phyloP scores from a whole-genome alignment of 1,140 invertebrate genomes.

The Drosophila burlai region DNA sequence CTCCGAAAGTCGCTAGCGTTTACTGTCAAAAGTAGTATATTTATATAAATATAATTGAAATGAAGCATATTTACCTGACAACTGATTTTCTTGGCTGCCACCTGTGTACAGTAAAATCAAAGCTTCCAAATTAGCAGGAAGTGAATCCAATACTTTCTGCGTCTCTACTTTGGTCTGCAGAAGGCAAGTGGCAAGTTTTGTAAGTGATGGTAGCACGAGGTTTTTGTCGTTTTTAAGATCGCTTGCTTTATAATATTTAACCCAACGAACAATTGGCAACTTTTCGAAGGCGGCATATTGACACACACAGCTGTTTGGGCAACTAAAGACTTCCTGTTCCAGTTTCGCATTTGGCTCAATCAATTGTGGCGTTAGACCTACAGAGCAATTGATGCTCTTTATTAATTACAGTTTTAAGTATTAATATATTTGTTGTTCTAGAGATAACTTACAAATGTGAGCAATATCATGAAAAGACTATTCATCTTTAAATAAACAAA shows the following conservation, averaged over 20 bases:
- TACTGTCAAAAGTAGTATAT: slow-evolving; percentile 68
- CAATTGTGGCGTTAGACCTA: not conserved
- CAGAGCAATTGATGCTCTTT: slow-evolving; percentile 14
- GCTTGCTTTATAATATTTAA: slow-evolving; percentile 71
- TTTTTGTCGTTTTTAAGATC: slow-evolving; percentile 43
- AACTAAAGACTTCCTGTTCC: slow-evolving; percentile 62
- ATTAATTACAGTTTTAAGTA: not conserved
- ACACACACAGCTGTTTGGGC: slow-evolving; percentile 86
- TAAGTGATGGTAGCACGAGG: slow-evolving; percentile 75
- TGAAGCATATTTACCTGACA: slow-evolving; percentile 52
- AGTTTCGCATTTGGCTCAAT: not conserved
- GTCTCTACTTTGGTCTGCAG: slow-evolving; percentile 86
- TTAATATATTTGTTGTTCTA: not conserved
- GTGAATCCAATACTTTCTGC: slow-evolving; percentile 84
- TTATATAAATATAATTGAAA: not conserved
- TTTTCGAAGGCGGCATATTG: slow-evolving; percentile 85
- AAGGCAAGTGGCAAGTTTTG: slow-evolving; percentile 87
- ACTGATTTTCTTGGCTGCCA: slow-evolving; percentile 82
- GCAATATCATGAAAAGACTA: slow-evolving; percentile 9
- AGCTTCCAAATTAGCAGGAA: slow-evolving; percentile 87
- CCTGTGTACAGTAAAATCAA: slow-evolving; percentile 86
- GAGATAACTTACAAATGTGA: slow-evolving; percentile 21
- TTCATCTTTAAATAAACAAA: slow-evolving; percentile 1
- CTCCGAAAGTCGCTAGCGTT: slow-evolving; percentile 86
- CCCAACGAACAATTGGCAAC: slow-evolving; percentile 86